Conservation (phyloP, 2,113 vertebrate species). For the Aleadryas rufinucha region DNA sequence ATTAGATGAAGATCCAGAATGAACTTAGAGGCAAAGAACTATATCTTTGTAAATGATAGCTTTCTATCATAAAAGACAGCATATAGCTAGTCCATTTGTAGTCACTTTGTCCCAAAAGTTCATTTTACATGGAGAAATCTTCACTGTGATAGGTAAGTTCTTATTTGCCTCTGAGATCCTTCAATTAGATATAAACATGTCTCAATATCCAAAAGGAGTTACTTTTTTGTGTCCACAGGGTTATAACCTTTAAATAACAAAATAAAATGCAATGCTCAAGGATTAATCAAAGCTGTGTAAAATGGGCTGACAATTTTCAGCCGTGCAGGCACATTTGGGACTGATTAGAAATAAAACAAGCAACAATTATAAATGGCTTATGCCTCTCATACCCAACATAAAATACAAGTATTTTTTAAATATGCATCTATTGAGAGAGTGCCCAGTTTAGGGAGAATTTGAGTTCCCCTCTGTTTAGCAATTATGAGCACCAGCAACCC, state of each 20-base stretch:
- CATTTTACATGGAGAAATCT: not conserved
- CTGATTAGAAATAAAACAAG: not conserved
- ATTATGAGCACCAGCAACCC: fast-evolving
- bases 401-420: not conserved
- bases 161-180: not conserved
- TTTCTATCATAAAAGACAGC: not conserved
- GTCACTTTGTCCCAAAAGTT: not conserved
- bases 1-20: not conserved
- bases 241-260: not conserved
- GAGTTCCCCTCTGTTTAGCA: not conserved
- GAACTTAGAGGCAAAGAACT: not conserved
- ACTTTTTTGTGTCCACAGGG: not conserved
- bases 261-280: not conserved
- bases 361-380: not conserved
- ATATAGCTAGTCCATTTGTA: not conserved
- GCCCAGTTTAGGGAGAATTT: not conserved
- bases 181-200: not conserved
- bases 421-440: not conserved
- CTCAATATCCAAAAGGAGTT: not conserved
- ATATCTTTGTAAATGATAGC: fast-evolving
- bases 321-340: not conserved
- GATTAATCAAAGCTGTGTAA: not conserved
- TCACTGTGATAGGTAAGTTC: not conserved
- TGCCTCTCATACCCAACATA: not conserved
- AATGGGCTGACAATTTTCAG: not conserved